Evolutionary conservation across 1,140 invertebrate species (phyloP), one percentile per base, ranked within the genome.

Genomic region (Homarus americanus): DNA sequence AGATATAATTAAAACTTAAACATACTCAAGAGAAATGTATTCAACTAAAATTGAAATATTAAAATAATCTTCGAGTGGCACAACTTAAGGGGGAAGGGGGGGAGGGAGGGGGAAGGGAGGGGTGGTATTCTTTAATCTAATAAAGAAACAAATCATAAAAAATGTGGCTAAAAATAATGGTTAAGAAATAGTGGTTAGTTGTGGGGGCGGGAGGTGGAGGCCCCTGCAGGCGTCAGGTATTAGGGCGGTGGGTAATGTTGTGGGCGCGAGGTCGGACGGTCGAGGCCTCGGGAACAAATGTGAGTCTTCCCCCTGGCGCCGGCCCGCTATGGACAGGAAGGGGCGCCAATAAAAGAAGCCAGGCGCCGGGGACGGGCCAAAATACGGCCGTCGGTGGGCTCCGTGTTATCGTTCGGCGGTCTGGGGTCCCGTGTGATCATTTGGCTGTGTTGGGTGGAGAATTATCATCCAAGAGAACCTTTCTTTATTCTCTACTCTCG

Each of bases 321-420:
- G 87, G 63, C 73, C 78, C 66, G 87, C 87, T 72, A 69, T 88
- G 87, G 87, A 88, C 87, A 88, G 87, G 87, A 88, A 88, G 87
- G 20, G 76, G 44, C 53, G 41, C 87, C 87, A 82, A 88, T 88
- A 88, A 88, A 88, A 88, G 87, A 82, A 88, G 58, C 66, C 66
- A 63, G 87, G 87, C 87, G 87, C 87, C 87, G 66, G 40, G 58
- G 58, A 72, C 78, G 78, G 58, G 36, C 75, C 53, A 80, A 87
- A 87, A 87, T 87, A 87, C 76, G 87, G 78, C 75, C 38, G 73
- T 28, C 17, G 85, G 53, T 28, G 28, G 10, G 28, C 12, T 38
- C 53, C 38, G 49, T 63, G 49, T 38, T 82, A 82, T 58, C 79
- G 15, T 44, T 82, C 79, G 32, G 49, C 10, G 75, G 24, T 34